Evolutionary conservation across 2,888 invertebrate species (phyloP).

Genomic region (Campaea margaritaria): DNA sequence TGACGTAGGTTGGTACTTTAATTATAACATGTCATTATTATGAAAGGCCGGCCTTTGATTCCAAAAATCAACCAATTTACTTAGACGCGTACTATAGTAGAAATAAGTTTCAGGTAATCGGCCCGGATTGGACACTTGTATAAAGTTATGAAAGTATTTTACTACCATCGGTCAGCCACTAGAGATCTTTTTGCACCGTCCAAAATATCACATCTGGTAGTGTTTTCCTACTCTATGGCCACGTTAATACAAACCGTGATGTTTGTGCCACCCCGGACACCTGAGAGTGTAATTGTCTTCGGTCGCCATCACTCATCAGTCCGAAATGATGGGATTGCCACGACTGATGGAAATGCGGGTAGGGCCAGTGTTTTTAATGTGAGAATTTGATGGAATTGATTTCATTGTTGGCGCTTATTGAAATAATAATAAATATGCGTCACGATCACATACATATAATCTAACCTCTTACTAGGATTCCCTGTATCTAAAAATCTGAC

Average conservation of each 20-base stretch:
- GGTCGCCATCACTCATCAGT: conserved; percentile 41
- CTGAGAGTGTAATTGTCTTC: conserved; percentile 44
- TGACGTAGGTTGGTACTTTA: no score
- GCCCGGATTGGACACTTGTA: no score
- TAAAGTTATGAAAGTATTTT: no score
- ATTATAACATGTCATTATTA: no score
- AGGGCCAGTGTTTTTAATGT: conserved; percentile 30
- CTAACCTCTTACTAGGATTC: no score
- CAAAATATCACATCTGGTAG: conserved; percentile 6
- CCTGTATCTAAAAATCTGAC: no score
- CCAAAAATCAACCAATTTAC: no score
- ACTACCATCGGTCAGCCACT: no score
- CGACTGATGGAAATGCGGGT: conserved; percentile 31
- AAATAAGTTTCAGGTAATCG: no score
- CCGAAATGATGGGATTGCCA: conserved; percentile 35
- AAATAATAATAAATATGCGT: background rate
- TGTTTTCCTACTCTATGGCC: conserved; percentile 2
- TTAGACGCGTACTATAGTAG: no score
- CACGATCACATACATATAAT: background rate
- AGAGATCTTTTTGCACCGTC: no score
- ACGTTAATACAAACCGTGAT: conserved; percentile 19
- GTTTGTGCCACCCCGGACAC: conserved; percentile 36
- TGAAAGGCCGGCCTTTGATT: no score
- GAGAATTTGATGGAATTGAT: conserved; percentile 14
- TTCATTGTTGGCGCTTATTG: background rate